phyloP scores from a whole-genome alignment of 2,113 vertebrate genomes.

The Onychostruthus taczanowskii region DNA sequence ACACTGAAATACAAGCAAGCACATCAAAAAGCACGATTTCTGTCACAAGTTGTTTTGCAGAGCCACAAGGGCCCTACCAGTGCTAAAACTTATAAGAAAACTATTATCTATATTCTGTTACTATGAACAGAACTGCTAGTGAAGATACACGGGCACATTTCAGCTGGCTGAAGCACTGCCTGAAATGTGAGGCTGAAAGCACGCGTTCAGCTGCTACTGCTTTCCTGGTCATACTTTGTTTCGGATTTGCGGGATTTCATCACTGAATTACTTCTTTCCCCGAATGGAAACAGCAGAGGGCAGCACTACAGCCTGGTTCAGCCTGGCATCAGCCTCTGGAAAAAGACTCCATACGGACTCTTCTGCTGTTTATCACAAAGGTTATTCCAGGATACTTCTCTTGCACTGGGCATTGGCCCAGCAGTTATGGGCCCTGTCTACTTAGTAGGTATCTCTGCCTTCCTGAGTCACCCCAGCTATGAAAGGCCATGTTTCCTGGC shows the following conservation, averaged over 20 bases:
- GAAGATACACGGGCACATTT: not conserved
- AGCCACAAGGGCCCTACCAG: not conserved
- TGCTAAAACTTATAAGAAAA: not conserved
- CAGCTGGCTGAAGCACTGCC: not conserved
- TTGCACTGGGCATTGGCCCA: not conserved
- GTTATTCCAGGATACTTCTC: constrained; percentile 43
- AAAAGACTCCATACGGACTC: not conserved
- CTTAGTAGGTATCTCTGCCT: constrained; percentile 30
- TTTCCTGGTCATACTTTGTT: not conserved
- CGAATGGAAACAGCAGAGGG: not conserved
- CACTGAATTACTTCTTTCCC: not conserved
- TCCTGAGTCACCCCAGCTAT: constrained; percentile 13
- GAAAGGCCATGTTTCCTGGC: constrained; percentile 36
- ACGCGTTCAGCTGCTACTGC: not conserved
- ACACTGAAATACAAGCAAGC: not conserved
- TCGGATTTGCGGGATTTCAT: not conserved
- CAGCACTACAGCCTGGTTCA: not conserved
- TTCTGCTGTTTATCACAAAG: constrained; percentile 23
- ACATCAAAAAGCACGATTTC: not conserved
- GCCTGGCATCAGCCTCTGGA: not conserved
- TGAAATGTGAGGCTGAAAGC: not conserved
- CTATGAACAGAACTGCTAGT: not conserved
- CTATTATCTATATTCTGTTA: not conserved
- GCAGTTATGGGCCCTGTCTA: not conserved
- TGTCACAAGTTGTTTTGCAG: not conserved